These are phyloP conservation scores for Leptarthrus brevirostris DNA, from an alignment of 2,888 invertebrate species.

Conservation along the genomic window DNA sequence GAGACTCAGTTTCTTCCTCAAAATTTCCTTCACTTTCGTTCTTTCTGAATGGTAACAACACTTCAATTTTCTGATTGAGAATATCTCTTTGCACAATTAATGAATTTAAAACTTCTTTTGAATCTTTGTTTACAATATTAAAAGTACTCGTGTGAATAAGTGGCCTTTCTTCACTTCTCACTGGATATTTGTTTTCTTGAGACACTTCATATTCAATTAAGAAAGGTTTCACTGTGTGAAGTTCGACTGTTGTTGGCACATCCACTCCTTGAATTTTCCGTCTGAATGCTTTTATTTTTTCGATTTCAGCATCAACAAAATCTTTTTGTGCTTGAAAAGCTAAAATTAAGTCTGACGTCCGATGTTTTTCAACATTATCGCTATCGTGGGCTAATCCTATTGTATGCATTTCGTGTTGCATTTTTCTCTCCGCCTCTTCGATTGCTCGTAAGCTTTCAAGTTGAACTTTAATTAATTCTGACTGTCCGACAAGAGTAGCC, in stretches of 20 bases:
- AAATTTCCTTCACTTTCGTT: too few species aligned
- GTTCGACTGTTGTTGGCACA: neutral
- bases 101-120: neutral
- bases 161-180: neutral
- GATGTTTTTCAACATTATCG: neutral
- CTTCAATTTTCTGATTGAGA: neutral
- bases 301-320: neutral
- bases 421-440: neutral
- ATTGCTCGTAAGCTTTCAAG: neutral
- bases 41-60: neutral
- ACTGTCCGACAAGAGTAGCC: neutral
- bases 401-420: neutral
- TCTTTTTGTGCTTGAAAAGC: neutral
- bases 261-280: neutral
- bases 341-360: neutral
- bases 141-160: neutral
- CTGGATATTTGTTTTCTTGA: neutral
- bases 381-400: too few species aligned
- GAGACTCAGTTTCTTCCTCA: neutral
- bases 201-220: neutral
- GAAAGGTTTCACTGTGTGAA: neutral
- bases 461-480: neutral
- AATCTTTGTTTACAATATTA: neutral
- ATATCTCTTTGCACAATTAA: neutral
- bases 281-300: neutral